phyloP scores from a whole-genome alignment of 2,113 vertebrate species.

The Dunckerocampus dactyliophorus region DNA sequence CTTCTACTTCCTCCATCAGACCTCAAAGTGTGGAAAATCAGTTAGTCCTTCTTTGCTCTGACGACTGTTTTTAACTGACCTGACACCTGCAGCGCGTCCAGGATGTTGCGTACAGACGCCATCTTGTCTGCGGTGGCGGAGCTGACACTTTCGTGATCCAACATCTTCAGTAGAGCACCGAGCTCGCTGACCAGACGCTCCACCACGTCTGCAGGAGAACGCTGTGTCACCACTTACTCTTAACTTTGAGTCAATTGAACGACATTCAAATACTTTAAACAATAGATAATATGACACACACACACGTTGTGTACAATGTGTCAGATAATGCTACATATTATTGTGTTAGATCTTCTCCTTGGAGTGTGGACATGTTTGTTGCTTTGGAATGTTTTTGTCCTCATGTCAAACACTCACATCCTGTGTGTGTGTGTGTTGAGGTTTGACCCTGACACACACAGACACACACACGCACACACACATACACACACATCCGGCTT shows the following conservation, averaged over 20 bases:
- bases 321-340: not conserved
- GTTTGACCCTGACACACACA: constrained; percentile 53
- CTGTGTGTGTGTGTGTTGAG: constrained; percentile 26
- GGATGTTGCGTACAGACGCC: constrained; percentile 81
- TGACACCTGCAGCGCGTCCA: constrained; percentile 85
- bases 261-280: too few species aligned
- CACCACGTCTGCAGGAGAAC: constrained; percentile 66
- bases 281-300: too few species aligned
- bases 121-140: constrained; percentile 88
- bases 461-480: constrained; percentile 37
- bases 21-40: not conserved
- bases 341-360: not conserved
- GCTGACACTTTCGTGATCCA: constrained; percentile 91
- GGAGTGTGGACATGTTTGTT: constrained; percentile 11
- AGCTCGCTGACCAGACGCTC: constrained; percentile 92
- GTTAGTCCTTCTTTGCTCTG: too few species aligned
- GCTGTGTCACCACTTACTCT: not conserved
- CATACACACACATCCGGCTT: constrained; percentile 52
- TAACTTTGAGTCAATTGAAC: too few species aligned
- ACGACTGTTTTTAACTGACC: constrained; percentile 62
- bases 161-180: constrained; percentile 83
- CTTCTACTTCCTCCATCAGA: not conserved
- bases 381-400: constrained; percentile 31
- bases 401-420: constrained; percentile 27
- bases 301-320: too few species aligned